Conservation (phyloP, 2,113 vertebrate species). For the Rana temporaria region DNA sequence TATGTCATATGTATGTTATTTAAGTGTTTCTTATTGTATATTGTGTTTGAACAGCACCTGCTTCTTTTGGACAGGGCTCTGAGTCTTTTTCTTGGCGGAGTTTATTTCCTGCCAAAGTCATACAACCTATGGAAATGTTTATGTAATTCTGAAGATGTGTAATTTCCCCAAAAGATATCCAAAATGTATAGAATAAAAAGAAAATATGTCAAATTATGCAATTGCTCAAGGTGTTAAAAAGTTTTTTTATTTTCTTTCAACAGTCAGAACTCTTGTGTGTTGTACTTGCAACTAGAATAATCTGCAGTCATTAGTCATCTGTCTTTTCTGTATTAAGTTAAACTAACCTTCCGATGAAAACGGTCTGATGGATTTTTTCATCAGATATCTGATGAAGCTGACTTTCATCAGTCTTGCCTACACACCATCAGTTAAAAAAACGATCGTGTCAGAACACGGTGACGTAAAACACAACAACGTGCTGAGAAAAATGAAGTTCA, state of each 20-base stretch:
- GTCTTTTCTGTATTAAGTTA: too few relatives aligned
- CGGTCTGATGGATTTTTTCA: too few relatives aligned
- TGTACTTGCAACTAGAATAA: too few relatives aligned
- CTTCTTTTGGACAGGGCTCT: conserved; percentile 6
- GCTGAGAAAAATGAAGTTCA: too few relatives aligned
- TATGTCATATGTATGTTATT: neutral
- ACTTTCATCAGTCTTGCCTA: too few relatives aligned
- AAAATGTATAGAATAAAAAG: neutral
- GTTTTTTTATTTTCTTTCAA: neutral
- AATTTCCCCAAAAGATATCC: neutral
- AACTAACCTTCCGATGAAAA: too few relatives aligned
- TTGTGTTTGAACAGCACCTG: conserved; percentile 24
- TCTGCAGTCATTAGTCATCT: too few relatives aligned
- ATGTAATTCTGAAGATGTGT: neutral
- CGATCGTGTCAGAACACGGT: too few relatives aligned
- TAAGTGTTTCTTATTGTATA: conserved; percentile 8
- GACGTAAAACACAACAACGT: too few relatives aligned
- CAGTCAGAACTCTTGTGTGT: neutral
- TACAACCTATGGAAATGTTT: conserved; percentile 19
- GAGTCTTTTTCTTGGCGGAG: conserved; percentile 4
- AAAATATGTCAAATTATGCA: neutral
- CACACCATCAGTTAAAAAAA: too few relatives aligned
- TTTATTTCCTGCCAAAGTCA: conserved; percentile 12
- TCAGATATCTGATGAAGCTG: too few relatives aligned
- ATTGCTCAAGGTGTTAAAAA: conserved; percentile 3